phyloP scores from a whole-genome alignment of 2,797 vertebrate genomes.

The Numenius phaeopus region DNA sequence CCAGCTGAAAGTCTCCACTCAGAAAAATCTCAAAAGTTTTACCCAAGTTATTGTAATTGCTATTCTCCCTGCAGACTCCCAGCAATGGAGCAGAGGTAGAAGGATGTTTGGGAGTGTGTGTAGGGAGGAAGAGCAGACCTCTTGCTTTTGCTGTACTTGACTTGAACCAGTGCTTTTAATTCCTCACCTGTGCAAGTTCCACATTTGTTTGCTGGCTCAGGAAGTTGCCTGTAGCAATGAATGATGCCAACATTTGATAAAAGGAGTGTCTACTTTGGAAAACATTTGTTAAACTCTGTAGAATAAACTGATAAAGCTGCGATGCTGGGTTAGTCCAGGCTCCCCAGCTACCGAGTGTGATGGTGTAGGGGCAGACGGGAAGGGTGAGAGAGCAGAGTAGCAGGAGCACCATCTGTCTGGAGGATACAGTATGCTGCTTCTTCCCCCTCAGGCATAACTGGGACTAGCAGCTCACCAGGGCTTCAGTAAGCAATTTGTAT shows the following conservation, averaged over 20 bases:
- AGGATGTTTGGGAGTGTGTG: neutral
- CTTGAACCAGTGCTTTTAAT: neutral
- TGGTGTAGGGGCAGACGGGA: neutral
- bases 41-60: neutral
- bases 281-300: neutral
- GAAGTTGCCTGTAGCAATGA: neutral
- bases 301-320: neutral
- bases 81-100: neutral
- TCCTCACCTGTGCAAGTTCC: neutral
- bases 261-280: neutral
- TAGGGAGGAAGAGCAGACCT: neutral
- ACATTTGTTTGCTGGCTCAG: neutral
- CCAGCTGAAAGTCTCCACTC: neutral
- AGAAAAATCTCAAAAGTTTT: neutral
- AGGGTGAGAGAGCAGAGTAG: neutral
- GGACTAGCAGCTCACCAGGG: neutral
- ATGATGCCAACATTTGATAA: neutral
- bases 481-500: neutral
- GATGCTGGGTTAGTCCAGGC: neutral
- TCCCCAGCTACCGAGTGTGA: neutral
- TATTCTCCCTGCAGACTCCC: neutral
- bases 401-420: neutral
- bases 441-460: neutral
- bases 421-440: neutral
- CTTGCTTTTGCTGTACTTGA: neutral